These are phyloP conservation scores for Pitangus sulphuratus DNA, from an alignment of 2,797 vertebrate species.

Conservation along the genomic window DNA sequence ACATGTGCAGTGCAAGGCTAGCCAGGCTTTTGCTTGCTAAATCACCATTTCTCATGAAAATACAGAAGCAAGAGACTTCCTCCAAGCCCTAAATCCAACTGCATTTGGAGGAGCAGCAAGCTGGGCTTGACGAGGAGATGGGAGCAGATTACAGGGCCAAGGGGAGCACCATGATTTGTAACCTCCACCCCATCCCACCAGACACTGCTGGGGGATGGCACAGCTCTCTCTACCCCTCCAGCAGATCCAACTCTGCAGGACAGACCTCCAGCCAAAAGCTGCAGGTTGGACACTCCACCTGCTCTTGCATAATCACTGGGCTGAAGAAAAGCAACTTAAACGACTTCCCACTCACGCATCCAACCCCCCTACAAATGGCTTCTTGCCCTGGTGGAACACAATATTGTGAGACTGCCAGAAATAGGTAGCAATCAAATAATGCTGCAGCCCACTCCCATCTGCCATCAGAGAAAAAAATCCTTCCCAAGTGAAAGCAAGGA, in stretches of 20 bases:
- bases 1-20: neutral
- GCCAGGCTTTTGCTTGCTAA: neutral
- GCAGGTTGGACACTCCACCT: neutral
- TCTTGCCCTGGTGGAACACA: neutral
- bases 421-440: constrained; percentile 48
- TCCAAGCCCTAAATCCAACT: neutral
- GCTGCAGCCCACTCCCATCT: constrained; percentile 69
- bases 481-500: neutral
- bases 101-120: neutral
- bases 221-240: neutral
- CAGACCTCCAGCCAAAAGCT: neutral
- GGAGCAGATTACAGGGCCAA: neutral
- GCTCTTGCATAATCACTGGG: constrained; percentile 1
- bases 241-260: neutral
- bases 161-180: neutral
- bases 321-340: neutral
- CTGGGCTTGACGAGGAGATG: accelerated
- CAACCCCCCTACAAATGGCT: neutral
- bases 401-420: constrained; percentile 32
- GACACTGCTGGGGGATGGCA: neutral
- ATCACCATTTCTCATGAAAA: neutral
- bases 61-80: neutral
- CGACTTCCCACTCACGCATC: constrained; percentile 17
- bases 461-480: neutral
- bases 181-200: neutral